These are phyloP conservation scores for Strongylocentrotus purpuratus DNA, from an alignment of 35 echinoderm and acorn worm species.

Conservation along the genomic window DNA sequence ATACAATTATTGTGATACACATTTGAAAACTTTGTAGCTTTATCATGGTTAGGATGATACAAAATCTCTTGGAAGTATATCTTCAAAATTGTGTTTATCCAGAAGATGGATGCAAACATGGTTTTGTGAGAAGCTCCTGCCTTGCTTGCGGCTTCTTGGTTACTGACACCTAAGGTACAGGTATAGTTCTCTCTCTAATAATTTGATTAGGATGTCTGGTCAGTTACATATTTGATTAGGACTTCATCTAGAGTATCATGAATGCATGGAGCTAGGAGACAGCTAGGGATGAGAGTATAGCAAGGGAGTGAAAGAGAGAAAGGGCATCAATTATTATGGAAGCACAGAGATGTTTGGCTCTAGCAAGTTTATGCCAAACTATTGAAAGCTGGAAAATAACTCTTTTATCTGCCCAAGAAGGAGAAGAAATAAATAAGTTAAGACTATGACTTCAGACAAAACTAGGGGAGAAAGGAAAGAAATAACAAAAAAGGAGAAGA, in stretches of 20 bases:
- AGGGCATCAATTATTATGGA: background rate
- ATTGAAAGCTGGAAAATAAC: no score
- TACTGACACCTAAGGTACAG: background rate
- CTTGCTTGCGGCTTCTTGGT: background rate
- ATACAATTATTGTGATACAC: no score
- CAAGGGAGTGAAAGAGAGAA: background rate
- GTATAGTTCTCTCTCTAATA: background rate
- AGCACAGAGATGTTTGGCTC: no score
- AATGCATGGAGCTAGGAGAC: background rate
- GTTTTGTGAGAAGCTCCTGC: background rate
- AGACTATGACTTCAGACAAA: background rate
- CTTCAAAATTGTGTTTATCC: background rate
- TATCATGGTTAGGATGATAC: background rate
- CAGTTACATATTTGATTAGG: conserved; percentile 4
- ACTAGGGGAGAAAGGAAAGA: background rate
- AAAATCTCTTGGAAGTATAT: background rate
- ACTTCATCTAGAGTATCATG: background rate
- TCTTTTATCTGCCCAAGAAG: no score
- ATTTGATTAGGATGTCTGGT: background rate
- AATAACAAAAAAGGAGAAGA: background rate
- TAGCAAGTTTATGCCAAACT: no score
- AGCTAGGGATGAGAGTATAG: background rate
- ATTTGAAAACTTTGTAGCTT: background rate
- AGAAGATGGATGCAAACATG: background rate
- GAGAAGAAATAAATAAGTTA: background rate